Evolutionary conservation across 2,113 vertebrate species (phyloP), one percentile per base, ranked within the genome.

Genomic region (Cryptotis parvus): DNA sequence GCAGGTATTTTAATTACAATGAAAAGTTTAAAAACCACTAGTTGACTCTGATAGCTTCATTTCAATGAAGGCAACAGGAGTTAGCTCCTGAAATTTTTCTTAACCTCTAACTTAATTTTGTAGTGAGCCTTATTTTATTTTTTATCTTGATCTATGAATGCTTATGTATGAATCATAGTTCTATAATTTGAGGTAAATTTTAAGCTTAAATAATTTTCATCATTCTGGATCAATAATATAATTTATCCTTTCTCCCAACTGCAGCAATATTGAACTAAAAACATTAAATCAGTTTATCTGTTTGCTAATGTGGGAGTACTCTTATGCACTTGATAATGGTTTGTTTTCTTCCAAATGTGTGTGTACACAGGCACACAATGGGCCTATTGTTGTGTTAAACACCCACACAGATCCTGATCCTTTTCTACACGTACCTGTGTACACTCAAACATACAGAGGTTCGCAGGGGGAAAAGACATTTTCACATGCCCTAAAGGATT

Each of bases 401-500:
- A 58, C 4, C 49, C 8, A 58, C 8, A 73, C 11, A 75, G 20
- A 82, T 4, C 35, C 2, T 22, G 20, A 82, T 4, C 35, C 2
- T 22, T 5, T 75, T 35, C 58, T 31, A 9, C 55, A 70, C 39
- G 70, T 35, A 86, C 35, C 55, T 55, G 68, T 55, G 9, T n/a
- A 68, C 33, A 70, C 9, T 55, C 31, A 82, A 37, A 20, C 63
- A 74, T 27, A 39, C 31, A 18, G 7, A 88, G 6, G 88, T 55
- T 29, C 75, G 41, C 20, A 39, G 20, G 69, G 52, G 94, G 93
- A 97, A 90, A 91, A 89, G 41, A 90, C 88, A 93, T 29, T 35
- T 94, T 91, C 87, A 84, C 66, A 79, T 33, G 89, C 37, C 82
- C 72, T 61, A 89, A 95, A 74, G 76, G 90, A 87, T 81, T 89